phyloP scores from a whole-genome alignment of 2,888 invertebrate species.

The Hirudinaria manillensis region DNA sequence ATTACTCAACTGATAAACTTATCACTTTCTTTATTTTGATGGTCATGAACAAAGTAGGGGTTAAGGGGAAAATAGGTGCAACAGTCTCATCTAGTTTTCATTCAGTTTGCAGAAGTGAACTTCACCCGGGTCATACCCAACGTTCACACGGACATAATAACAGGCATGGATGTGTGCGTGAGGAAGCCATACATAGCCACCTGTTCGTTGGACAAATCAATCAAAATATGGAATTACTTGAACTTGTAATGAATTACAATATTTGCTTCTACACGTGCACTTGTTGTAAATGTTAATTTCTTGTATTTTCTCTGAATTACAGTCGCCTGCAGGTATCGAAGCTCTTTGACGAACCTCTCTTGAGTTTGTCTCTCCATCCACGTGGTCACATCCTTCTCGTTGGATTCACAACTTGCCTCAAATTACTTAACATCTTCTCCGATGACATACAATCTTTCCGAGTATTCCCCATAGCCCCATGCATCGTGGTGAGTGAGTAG shows the following conservation, averaged over 20 bases:
- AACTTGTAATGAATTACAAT: slow-evolving; percentile 12
- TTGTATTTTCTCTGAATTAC: neutral
- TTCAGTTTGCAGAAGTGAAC: slow-evolving; percentile 27
- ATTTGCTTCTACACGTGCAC: neutral
- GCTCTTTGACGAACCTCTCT: slow-evolving; percentile 74
- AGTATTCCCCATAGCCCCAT: slow-evolving; percentile 70
- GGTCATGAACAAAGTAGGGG: neutral
- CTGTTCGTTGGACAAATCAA: slow-evolving; percentile 71
- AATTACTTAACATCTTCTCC: slow-evolving; percentile 78
- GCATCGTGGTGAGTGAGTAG: slow-evolving; percentile 59
- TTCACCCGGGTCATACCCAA: slow-evolving; percentile 17
- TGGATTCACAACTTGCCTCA: slow-evolving; percentile 82
- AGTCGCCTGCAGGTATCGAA: slow-evolving; percentile 66
- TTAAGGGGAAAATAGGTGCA: neutral
- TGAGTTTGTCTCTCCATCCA: slow-evolving; percentile 70
- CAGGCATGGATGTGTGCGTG: slow-evolving; percentile 73
- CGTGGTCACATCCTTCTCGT: slow-evolving; percentile 75
- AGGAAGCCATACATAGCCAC: slow-evolving; percentile 88
- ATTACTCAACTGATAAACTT: slow-evolving; percentile 69
- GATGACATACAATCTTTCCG: slow-evolving; percentile 71
- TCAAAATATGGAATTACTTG: slow-evolving; percentile 78
- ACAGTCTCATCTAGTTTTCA: neutral
- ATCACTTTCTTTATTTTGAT: slow-evolving; percentile 42
- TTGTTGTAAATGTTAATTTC: neutral
- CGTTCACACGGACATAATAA: slow-evolving; percentile 72